These are phyloP conservation scores for Pygocentrus nattereri DNA, from an alignment of 2,797 vertebrate genomes.

Conservation along the genomic window DNA sequence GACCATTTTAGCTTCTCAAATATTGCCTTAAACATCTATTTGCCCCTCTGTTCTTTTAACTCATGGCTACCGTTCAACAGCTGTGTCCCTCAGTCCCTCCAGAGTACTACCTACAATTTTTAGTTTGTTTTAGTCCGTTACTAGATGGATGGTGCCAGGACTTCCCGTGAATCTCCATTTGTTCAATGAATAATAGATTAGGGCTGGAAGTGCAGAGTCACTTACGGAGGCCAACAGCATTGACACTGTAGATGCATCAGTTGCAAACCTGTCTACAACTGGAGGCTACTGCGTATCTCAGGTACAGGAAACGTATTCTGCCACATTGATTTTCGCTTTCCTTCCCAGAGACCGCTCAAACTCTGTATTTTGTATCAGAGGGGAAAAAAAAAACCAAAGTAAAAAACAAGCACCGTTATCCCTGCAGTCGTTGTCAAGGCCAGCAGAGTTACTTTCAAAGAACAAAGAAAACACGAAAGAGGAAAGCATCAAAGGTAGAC, in stretches of 20 bases:
- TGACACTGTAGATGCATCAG: constrained; percentile 1
- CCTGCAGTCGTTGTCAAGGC: constrained; percentile 2
- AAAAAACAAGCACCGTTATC: not conserved
- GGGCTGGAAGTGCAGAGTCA: not conserved
- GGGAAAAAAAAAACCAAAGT: not conserved
- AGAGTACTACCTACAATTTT: not conserved
- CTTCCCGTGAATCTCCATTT: not conserved
- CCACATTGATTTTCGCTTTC: not conserved
- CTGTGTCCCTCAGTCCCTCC: not conserved
- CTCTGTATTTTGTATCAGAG: not conserved
- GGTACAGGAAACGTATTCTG: not conserved
- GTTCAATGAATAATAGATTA: constrained; percentile 13
- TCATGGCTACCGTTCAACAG: not conserved
- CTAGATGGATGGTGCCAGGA: not conserved
- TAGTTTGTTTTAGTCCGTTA: not conserved
- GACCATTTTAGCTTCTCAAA: not conserved
- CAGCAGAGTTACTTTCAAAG: not conserved
- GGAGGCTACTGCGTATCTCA: not conserved
- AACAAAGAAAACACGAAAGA: not conserved
- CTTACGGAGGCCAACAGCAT: not conserved
- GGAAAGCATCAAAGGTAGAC: not conserved
- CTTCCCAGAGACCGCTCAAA: not conserved
- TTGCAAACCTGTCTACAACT: not conserved
- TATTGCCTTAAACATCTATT: constrained; percentile 36
- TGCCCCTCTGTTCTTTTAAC: not conserved